Base-by-base conservation (phyloP, 2,888 invertebrate genomes). In the Melinaea marsaeus region DNA sequence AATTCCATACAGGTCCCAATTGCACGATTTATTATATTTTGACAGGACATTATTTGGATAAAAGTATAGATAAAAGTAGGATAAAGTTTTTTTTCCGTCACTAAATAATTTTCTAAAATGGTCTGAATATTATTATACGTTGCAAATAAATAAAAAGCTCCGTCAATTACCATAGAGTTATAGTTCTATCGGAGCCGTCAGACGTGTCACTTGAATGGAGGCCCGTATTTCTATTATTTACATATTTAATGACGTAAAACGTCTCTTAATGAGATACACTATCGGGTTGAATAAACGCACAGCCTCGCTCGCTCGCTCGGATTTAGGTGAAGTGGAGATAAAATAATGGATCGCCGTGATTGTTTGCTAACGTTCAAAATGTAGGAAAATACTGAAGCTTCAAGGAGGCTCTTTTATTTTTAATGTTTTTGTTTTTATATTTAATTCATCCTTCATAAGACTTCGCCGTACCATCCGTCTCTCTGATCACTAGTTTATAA, bases 201-300 rank as follows among this genome's bases (percentile, higher is more conserved):
- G 81, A 85, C 86, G 83, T 88, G 89, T 88, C 87, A 81, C 75
- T 74, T 84, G 83, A 88, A 86, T 85, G 81, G 86, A 83, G 83
- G 81, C 77, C 80, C 82, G 85, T 86, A 85, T 86, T 86, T 83
- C 82, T 77, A 83, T 79, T 86, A 88, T 88, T 89, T 88, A 86
- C 88, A 90, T 89, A 87, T 84, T 86, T 87, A 89, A 89, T 88
- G 88, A 89, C 83, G 81, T 80, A 80, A 80, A 81, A 76, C 79
- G 85, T 83, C 82, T 75, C 79, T 78, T 88, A 89, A 89, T 88
- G 88, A 88, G 88, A 84, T 80, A 79, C 80, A 80, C 80, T 81
- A 81, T 81, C 79, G 77, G 79, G 76, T 71, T 73, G 71, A 70
- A 74, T 70, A 69, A 71, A 69, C 67, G 64, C 60, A 63, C 62